Base-by-base conservation (phyloP, 2,113 vertebrate species). In the Arothron firmamentum region DNA sequence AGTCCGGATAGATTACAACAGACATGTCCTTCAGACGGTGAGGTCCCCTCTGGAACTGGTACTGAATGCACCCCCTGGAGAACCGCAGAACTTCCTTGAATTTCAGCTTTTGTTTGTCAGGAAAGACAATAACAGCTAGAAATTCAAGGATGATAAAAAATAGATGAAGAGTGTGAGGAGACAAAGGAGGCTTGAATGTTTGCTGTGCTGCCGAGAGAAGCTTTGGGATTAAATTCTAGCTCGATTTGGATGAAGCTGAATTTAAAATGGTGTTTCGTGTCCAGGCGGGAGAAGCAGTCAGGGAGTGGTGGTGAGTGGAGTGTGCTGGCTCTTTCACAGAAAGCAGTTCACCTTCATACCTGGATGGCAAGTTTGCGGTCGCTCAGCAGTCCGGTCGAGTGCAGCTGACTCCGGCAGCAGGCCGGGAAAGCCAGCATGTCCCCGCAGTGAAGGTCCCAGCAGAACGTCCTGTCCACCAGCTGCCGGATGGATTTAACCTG, bases 371-470 rank as follows among this genome's bases (percentile, higher is more conserved):
- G 92, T 82, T 90, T 94, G 83, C 83, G 58, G 34, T 93, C 77
- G 25, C 85, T 84, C 59, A 92, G 89, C 62, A 96, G 90, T 72
- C 90, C 84, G 72, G 74, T 90, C 71, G 83, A 78, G 68, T 81
- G 70, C 62, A 97, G 90, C 52, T 91, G 85, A 68, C 84, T 87
- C 88, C 88, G 95, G 72, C 92, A 70, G 80, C 80, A 83, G 57
- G 90, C 80, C 62, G 94, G 94, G 75, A 97, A 94, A 73, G 94
- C 67, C 73, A 97, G 79, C 12, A 91, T 83, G 81, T 97, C 92
- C 1, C 69, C 70, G 74, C 94, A 97, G 63, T 95, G 94, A 2
- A 83, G 81, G 80, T 98, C 94, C 86, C 87, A 49, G 72, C 92
- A 93, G 85, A 93, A 96, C 0, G 86, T 89, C 57, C 80, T 86